Conservation (phyloP, 2,113 vertebrate species). For the Macaca fascicularis region T2T-MFA8v1.1 NC_088377.1:102515501-102516000, state of each 20-base stretch:
- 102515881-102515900: too few species aligned
- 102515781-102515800: too few species aligned
- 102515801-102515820: too few species aligned
- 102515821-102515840: too few species aligned
- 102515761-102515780: too few species aligned
- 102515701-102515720: background rate
- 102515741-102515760: too few species aligned
- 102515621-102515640: slow-evolving; percentile 47
- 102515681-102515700: slow-evolving; percentile 37
- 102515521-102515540: slow-evolving; percentile 79
- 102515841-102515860: too few species aligned
- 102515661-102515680: slow-evolving; percentile 36
- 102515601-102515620: slow-evolving; percentile 66
- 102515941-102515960: background rate
- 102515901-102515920: background rate
- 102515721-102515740: slow-evolving; percentile 13
- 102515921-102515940: background rate
- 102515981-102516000: slow-evolving; percentile 31
- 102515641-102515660: slow-evolving; percentile 43
- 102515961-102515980: background rate
- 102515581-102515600: slow-evolving; percentile 72
- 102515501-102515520: slow-evolving; percentile 77
- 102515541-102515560: slow-evolving; percentile 80
- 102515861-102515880: too few species aligned
- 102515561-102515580: slow-evolving; percentile 74